phyloP scores from a whole-genome alignment of 2,797 vertebrate genomes.

The Sebastes matsubarae region DNA sequence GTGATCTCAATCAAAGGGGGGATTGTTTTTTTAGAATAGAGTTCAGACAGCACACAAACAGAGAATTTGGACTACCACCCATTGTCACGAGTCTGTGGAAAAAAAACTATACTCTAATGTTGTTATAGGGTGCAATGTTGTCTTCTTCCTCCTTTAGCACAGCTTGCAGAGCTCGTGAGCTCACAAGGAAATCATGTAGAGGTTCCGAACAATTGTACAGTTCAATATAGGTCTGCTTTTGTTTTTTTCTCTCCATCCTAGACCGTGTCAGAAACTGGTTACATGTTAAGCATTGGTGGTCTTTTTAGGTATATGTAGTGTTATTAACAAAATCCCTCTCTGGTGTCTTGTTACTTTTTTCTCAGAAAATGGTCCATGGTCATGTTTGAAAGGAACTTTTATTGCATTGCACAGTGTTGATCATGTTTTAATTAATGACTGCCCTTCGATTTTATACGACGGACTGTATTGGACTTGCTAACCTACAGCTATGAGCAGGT shows the following conservation, averaged over 20 bases:
- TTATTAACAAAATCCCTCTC: conserved; percentile 81
- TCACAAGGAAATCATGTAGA: conserved; percentile 85
- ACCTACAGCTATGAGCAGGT: conserved; percentile 68
- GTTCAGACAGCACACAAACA: conserved; percentile 83
- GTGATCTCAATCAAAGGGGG: neutral
- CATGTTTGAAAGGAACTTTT: conserved; percentile 87
- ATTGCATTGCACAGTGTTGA: conserved; percentile 94
- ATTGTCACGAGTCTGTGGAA: conserved; percentile 82
- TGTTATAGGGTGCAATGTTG: conserved; percentile 85
- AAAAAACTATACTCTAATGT: conserved; percentile 85
- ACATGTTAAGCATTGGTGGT: conserved; percentile 88
- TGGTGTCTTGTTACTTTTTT: conserved; percentile 81
- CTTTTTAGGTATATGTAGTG: conserved; percentile 87
- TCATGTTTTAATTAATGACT: conserved; percentile 77
- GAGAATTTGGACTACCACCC: conserved; percentile 81
- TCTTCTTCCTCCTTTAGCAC: conserved; percentile 83
- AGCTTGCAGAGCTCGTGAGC: conserved; percentile 84
- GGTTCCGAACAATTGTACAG: conserved; percentile 92
- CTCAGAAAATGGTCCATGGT: conserved; percentile 73
- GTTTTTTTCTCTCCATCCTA: conserved; percentile 71
- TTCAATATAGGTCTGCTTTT: conserved; percentile 79
- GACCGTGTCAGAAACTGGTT: conserved; percentile 84
- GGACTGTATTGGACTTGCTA: conserved; percentile 75
- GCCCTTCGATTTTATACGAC: conserved; percentile 73
- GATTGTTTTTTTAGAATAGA: conserved; percentile 16